Base-by-base conservation (phyloP, 2,888 invertebrate species). In the Acleris sparsana region DNA sequence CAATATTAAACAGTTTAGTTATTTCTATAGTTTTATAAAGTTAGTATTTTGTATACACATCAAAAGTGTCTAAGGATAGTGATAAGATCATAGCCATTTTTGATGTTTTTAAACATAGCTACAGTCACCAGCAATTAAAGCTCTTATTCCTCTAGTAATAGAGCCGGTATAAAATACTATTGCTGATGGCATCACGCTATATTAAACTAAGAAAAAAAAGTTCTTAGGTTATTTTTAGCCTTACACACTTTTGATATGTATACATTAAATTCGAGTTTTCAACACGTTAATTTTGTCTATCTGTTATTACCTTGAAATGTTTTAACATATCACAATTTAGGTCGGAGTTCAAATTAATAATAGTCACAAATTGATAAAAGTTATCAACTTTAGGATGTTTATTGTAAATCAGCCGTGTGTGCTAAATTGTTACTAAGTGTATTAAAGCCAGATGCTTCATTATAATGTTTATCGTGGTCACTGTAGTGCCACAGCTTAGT, bases 281-380 rank as follows among this genome's bases (percentile, higher is more conserved):
- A n/a, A 44, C 44, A n/a, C 5, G 5, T 44, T 5, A n/a, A 44
- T 6, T 44, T 13, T n/a, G 9, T 22, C 25, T 43, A 7, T 44
- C n/a, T 46, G 20, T 46, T 6, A 44, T 33, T 55, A 53, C 53
- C 48, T 59, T 53, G 17, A 59, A 29, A 64, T 55, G 53, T 59
- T 49, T 49, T 59, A 17, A 55, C 64, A 64, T 64, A 64, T 64
- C 64, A 63, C 58, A 59, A 60, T 53, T 60, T 16, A 49, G 59
- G 53, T 60, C 64, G 17, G 59, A 64, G 59, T 59, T 64, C 53
- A 59, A 55, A 64, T 43, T 43, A 29, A 29, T 64, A 49, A 56
- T 53, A 55, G 53, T 64, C 53, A 60, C 53, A 64, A 64, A 53
- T 53, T 62, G 53, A 64, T 64, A 64, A 48, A 46, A 55, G 13